Percentiles rank a stretch among this genome's conserved stretches.
Conservation (phyloP, 2,888 invertebrate genomes). For the Lacanobia wlatinum region DNA sequence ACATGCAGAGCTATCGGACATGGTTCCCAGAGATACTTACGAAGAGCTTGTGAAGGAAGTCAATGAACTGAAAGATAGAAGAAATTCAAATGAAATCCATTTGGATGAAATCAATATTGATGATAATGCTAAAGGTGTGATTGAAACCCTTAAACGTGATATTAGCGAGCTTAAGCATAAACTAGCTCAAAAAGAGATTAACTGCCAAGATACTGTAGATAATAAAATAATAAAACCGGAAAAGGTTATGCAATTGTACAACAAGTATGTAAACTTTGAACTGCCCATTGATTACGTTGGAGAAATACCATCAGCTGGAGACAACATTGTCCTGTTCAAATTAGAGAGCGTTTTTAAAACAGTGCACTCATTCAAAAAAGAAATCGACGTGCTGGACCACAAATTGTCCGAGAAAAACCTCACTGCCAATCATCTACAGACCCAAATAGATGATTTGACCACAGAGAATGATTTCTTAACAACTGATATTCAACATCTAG, state of each 20-base stretch:
- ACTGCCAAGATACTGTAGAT: constrained; percentile 69
- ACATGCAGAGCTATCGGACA: constrained; percentile 75
- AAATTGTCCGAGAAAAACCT: constrained; percentile 90
- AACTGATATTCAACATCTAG: constrained; percentile 88
- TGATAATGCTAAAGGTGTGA: constrained; percentile 88
- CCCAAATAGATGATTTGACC: constrained; percentile 90
- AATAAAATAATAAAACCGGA: constrained; percentile 80
- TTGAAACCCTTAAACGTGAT: constrained; percentile 87
- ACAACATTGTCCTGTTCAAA: constrained; percentile 83
- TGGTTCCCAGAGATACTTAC: constrained; percentile 82
- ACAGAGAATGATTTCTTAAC: constrained; percentile 88
- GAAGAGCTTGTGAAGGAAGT: constrained; percentile 82
- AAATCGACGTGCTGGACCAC: constrained; percentile 90
- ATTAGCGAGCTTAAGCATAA: constrained; percentile 84
- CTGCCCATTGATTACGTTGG: constrained; percentile 87
- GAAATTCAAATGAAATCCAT: constrained; percentile 78
- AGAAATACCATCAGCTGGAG: constrained; percentile 83
- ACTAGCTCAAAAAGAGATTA: constrained; percentile 77
- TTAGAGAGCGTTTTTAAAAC: constrained; percentile 90
- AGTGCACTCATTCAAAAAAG: constrained; percentile 90
- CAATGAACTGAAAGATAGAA: constrained; percentile 79
- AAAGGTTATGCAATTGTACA: constrained; percentile 84
- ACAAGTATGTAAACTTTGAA: constrained; percentile 88
- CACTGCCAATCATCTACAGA: constrained; percentile 87
- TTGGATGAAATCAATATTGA: constrained; percentile 87